Evolutionary conservation across 2,113 vertebrate genomes (phyloP).

Genomic region (Notarius lentiginosus): DNA sequence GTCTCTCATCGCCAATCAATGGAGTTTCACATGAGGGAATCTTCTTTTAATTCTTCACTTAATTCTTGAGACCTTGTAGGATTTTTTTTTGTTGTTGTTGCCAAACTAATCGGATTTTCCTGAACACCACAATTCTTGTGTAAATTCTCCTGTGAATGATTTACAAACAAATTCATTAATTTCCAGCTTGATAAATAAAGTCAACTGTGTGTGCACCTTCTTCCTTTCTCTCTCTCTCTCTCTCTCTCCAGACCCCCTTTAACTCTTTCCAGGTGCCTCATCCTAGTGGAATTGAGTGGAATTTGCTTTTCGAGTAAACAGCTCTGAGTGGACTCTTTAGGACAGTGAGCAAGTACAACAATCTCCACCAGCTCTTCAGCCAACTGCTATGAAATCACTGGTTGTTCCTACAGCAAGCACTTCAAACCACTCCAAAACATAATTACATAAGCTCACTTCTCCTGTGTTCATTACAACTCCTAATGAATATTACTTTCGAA

Average conservation of each 20-base stretch:
- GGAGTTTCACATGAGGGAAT: background rate
- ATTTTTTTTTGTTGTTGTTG: background rate
- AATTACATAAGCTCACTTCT: background rate
- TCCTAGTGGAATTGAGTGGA: background rate
- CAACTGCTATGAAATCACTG: background rate
- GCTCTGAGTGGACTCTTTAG: constrained; percentile 7
- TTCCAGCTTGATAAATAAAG: background rate
- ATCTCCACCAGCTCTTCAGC: background rate
- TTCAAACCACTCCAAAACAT: constrained; percentile 1
- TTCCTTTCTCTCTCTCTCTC: background rate
- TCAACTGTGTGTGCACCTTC: background rate
- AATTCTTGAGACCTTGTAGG: background rate
- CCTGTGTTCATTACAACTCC: background rate
- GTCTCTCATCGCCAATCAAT: background rate
- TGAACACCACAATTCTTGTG: background rate
- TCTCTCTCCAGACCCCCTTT: background rate
- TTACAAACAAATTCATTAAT: background rate
- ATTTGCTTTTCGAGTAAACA: constrained; percentile 25
- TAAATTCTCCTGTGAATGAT: background rate
- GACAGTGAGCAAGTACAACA: background rate
- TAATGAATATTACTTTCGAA: background rate
- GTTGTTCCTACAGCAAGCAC: background rate
- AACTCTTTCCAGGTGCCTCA: background rate
- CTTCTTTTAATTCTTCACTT: background rate
- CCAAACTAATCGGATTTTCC: background rate